Base-by-base conservation (phyloP, 2,113 vertebrate genomes). In the Struthidea cinerea region DNA sequence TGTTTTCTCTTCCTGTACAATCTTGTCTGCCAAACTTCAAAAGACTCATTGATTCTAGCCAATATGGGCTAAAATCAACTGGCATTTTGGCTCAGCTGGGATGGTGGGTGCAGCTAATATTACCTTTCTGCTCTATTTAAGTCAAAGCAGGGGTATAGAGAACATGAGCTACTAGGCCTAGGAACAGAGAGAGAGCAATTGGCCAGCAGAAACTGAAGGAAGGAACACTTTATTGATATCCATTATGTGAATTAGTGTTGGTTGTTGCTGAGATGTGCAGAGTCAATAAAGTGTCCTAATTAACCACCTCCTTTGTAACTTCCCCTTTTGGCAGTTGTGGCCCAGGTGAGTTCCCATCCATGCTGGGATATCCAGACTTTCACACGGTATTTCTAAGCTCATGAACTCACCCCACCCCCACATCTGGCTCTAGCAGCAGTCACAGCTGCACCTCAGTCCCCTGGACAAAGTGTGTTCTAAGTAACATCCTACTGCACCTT, bases 61-160 rank as follows among this genome's bases (percentile, higher is more conserved):
- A 42, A 41, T 7, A 44, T 1, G 1, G 10, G 13, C 44, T 59
- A 33, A 19, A 52, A 67, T 44, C 27, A 57, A 9, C 18, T 9
- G 23, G 22, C 6, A 44, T n/a, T 63, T 49, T 71, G 32, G 24
- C 35, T 56, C 67, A 49, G 39, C 10, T 33, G 16, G 37, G 13
- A 5, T 41, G 17, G 3, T 8, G 16, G 11, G 2, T 26, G 9
- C 46, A 60, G 6, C 24, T 19, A 28, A 42, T 2, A 0, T 23
- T 80, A 55, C 16, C 53, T 47, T 67, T 17, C 27, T 64, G 33
- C 23, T 77, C 13, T 19, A 20, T 44, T 64, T 32, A 26, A 63
- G 39, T 21, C 26, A 9, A 68, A 52, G 30, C 55, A 64, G 35
- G 39, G 17, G 1, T 4, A 1, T 52, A 26, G 18, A 68, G 26